phyloP scores from a whole-genome alignment of 2,113 vertebrate genomes.

The Xenopus laevis region DNA sequence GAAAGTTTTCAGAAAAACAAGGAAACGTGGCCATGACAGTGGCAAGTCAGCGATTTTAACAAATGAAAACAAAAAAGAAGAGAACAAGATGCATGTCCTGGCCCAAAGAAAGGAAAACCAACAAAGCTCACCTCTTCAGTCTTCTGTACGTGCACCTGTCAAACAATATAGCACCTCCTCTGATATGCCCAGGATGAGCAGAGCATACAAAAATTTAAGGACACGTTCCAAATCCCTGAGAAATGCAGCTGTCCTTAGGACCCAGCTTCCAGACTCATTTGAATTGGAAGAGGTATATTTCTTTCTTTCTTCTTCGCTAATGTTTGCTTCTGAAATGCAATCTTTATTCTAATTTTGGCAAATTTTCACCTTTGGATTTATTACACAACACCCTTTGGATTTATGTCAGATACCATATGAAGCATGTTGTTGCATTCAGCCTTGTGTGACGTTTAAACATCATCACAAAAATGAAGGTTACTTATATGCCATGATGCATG shows the following conservation, averaged over 20 bases:
- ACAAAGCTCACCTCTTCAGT: neutral
- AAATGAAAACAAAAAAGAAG: slow-evolving; percentile 2
- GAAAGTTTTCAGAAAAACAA: neutral
- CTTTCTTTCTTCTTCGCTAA: too few species aligned
- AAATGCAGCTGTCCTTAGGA: slow-evolving; percentile 10
- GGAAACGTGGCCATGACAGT: neutral
- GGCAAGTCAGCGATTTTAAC: neutral
- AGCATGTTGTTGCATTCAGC: too few species aligned
- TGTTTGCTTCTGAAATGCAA: too few species aligned
- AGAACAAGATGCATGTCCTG: neutral
- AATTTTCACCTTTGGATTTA: too few species aligned
- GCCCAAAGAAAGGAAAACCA: neutral
- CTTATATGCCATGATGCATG: too few species aligned
- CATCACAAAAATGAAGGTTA: too few species aligned
- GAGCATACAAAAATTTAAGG: slow-evolving; percentile 15
- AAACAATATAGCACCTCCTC: slow-evolving; percentile 27
- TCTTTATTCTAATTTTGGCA: too few species aligned
- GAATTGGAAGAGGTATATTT: slow-evolving; percentile 66
- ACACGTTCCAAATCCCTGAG: slow-evolving; percentile 41
- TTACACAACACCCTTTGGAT: too few species aligned
- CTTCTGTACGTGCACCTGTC: neutral
- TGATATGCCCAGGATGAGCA: slow-evolving; percentile 41
- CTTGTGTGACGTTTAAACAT: too few species aligned
- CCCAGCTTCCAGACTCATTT: slow-evolving; percentile 54
- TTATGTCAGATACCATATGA: too few species aligned